phyloP scores from a whole-genome alignment of 2,113 vertebrate genomes.

The Gadus chalcogrammus region DNA sequence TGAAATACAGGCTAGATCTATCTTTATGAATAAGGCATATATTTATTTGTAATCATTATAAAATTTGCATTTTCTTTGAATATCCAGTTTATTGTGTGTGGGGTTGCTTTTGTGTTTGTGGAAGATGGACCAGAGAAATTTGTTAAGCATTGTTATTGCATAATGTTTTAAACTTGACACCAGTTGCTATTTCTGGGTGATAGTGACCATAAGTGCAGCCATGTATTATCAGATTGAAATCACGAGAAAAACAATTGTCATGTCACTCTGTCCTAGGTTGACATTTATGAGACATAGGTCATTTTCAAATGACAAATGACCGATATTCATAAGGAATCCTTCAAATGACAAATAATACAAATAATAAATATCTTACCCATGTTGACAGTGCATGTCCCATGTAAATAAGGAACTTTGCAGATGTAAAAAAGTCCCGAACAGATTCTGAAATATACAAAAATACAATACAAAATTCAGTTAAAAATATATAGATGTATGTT shows the following conservation, averaged over 20 bases:
- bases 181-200: neutral
- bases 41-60: too few relatives aligned
- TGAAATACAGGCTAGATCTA: too few relatives aligned
- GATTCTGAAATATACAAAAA: conserved; percentile 69
- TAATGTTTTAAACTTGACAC: too few relatives aligned
- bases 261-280: too few relatives aligned
- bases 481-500: neutral
- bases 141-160: too few relatives aligned
- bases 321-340: too few relatives aligned
- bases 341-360: neutral
- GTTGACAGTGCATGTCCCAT: conserved; percentile 91
- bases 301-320: neutral
- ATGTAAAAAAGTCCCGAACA: conserved; percentile 78
- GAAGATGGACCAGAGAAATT: too few relatives aligned
- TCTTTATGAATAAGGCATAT: too few relatives aligned
- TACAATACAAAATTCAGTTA: neutral
- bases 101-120: too few relatives aligned
- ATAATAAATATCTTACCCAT: conserved; percentile 81
- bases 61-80: too few relatives aligned
- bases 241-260: too few relatives aligned
- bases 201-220: neutral
- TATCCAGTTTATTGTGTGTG: too few relatives aligned
- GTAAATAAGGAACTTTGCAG: conserved; percentile 93
- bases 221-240: conserved; percentile 1
- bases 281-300: neutral